Base-by-base conservation (phyloP, 2,797 vertebrate species). In the Crenichthys baileyi region DNA sequence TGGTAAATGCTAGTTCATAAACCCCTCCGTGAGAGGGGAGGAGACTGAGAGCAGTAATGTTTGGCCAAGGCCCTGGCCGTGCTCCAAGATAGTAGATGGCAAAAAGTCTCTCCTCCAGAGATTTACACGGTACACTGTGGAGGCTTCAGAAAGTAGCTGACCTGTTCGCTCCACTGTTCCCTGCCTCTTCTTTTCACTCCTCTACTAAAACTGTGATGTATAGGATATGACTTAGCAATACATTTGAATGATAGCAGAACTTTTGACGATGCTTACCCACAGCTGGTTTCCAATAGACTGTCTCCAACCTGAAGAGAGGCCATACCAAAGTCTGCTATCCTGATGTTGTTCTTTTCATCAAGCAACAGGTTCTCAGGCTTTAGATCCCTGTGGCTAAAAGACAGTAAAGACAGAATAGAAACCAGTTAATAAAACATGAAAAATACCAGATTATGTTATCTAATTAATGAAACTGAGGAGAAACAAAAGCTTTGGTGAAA, bases 311-410 rank as follows among this genome's bases (percentile, higher is more conserved):
- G 98, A 94, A 99, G 96, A 0, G 98, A 99, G 2, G 98, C 98
- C 98, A 99, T 99, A 81, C 98, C 98, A 0, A 99, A 99, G 94
- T 99, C 98, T 83, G 98, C 98, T 92, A 99, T 97, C 88, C 98
- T 96, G 90, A 99, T 99, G 93, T 99, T 99, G 94, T 99, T 99
- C 96, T 97, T 99, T 93, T 99, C 98, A 79, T 99, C 98, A 92
- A 99, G 94, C 92, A 99, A 94, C 82, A 99, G 94, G 93, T 99
- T 99, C 91, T 99, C 98, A 4, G 98, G 98, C 93, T 99, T 99
- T 95, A 99, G 95, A 87, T 99, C 98, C 94, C 98, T 96, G 96
- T 99, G 98, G 95, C 98, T 99, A 95, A 77, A 90, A 86, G 71
- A 89, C 1, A 78, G 73, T 0, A 50, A 87, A 46, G 86, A 6